These are phyloP conservation scores for Gastracanthus pulcherrimus DNA, from an alignment of 2,888 invertebrate genomes.

Conservation along the genomic window DNA sequence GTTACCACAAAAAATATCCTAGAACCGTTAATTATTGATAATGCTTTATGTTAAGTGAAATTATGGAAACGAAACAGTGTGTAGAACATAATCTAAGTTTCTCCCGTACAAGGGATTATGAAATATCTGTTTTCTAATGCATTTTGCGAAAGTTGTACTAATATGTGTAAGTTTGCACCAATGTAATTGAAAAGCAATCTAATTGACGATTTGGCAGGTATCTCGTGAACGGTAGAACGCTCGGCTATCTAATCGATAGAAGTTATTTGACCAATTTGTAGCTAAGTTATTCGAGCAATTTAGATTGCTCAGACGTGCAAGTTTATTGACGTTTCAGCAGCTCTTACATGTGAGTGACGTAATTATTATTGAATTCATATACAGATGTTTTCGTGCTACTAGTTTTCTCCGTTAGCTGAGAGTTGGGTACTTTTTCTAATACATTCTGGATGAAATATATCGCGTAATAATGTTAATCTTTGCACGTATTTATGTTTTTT, in stretches of 20 bases:
- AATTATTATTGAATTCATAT: conserved; percentile 28
- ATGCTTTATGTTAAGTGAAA: background rate
- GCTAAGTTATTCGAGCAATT: conserved; percentile 48
- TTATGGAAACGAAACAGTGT: no score
- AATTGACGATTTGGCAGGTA: background rate
- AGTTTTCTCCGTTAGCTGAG: background rate
- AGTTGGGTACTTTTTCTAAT: background rate
- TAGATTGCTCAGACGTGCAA: conserved; percentile 37
- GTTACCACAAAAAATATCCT: background rate
- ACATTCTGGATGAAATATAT: background rate
- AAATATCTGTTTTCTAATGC: background rate
- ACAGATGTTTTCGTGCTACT: background rate
- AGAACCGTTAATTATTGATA: background rate
- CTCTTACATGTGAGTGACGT: background rate
- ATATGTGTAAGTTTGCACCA: background rate
- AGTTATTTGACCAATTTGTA: conserved; percentile 45
- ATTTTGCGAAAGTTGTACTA: background rate
- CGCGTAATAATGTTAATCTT: no score
- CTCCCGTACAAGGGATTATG: background rate
- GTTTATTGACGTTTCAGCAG: conserved; percentile 33
- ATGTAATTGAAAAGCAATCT: conserved; percentile 12
- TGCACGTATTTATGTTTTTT: no score
- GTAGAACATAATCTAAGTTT: no score
- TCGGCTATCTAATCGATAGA: conserved; percentile 33
- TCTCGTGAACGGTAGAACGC: conserved; percentile 3